A percentile compares a stretch with the other conserved stretches of the same genome.
These are phyloP conservation scores for Cylloceria caligata DNA, from an alignment of 2,888 invertebrate genomes.

Conservation along the genomic window DNA sequence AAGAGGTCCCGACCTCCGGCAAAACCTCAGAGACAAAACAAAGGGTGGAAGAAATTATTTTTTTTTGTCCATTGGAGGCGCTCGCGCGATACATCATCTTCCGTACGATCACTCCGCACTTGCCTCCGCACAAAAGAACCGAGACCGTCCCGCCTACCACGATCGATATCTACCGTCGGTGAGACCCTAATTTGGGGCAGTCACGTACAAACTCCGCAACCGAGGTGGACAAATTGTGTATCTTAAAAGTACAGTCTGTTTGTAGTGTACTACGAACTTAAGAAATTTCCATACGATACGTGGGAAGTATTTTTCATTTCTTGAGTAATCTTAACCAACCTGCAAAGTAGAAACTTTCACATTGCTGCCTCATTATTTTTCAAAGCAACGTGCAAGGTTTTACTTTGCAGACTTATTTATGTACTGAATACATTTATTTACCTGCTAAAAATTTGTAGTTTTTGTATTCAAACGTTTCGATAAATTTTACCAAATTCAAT, in stretches of 20 bases:
- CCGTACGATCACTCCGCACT: conserved; percentile 52
- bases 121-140: conserved; percentile 48
- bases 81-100: conserved; percentile 33
- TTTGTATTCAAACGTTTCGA: too few species aligned
- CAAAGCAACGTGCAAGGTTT: too few species aligned
- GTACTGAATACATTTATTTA: too few species aligned
- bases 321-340: too few species aligned
- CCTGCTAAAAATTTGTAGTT: too few species aligned
- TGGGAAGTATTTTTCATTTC: neutral
- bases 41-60: conserved; percentile 32
- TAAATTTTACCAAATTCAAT: too few species aligned
- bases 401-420: too few species aligned
- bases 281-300: neutral
- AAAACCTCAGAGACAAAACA: conserved; percentile 61
- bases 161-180: conserved; percentile 73
- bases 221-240: conserved; percentile 36
- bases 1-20: conserved; percentile 57
- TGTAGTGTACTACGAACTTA: neutral
- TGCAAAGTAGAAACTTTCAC: too few species aligned
- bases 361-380: too few species aligned
- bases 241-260: neutral
- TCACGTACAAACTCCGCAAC: conserved; percentile 76
- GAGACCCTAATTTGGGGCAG: conserved; percentile 79
- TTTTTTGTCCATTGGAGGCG: conserved; percentile 41
- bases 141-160: conserved; percentile 66